A percentile compares a stretch with the other conserved stretches of the same genome.
These are phyloP conservation scores for Isoperla grammatica DNA, from an alignment of 2,888 invertebrate genomes.

Conservation along the genomic window DNA sequence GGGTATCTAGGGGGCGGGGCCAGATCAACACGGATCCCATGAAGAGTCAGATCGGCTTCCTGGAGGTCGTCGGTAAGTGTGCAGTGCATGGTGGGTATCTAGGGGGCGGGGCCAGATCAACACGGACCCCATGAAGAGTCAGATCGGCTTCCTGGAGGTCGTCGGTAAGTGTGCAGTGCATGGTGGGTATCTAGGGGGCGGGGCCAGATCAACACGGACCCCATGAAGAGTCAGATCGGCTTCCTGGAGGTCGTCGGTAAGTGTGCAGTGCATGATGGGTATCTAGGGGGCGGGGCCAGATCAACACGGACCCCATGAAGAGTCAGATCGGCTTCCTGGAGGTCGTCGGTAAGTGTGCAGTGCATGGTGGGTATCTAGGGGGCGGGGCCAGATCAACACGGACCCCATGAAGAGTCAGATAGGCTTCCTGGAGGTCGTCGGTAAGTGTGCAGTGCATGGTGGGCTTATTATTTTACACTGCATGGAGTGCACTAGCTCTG, in stretches of 20 bases:
- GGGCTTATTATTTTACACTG: no score
- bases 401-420: slow-evolving; percentile 70
- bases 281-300: no score
- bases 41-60: slow-evolving; percentile 61
- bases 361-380: no score
- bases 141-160: slow-evolving; percentile 59
- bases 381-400: slow-evolving; percentile 66
- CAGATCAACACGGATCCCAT: slow-evolving; percentile 71
- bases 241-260: slow-evolving; percentile 61
- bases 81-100: no score
- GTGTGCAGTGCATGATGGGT: no score
- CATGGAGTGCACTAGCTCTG: no score
- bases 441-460: no score
- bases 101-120: slow-evolving; percentile 69
- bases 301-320: slow-evolving; percentile 70
- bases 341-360: slow-evolving; percentile 62
- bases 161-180: slow-evolving; percentile 63
- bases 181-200: no score
- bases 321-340: slow-evolving; percentile 60
- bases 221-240: slow-evolving; percentile 66
- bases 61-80: slow-evolving; percentile 60
- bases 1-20: no score
- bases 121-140: slow-evolving; percentile 69
- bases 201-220: slow-evolving; percentile 69
- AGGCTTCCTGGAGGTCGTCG: slow-evolving; percentile 60